These are phyloP conservation scores for Hassar affinis DNA, from an alignment of 2,113 vertebrate genomes.

Conservation along the genomic window DNA sequence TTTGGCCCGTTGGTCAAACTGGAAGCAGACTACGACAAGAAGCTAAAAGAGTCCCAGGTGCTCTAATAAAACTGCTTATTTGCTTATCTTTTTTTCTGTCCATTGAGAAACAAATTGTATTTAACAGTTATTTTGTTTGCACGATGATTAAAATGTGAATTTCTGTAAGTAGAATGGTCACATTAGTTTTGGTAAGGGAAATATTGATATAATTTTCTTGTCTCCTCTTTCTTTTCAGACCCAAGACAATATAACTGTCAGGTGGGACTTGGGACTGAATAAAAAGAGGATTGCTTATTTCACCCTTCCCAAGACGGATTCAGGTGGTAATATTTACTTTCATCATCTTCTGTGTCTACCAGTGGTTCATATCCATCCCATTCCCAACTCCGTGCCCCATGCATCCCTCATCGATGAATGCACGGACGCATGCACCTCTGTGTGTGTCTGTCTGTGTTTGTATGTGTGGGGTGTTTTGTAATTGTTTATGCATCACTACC, in stretches of 20 bases:
- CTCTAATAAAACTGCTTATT: not conserved
- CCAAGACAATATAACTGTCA: constrained; percentile 98
- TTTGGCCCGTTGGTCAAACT: constrained; percentile 97
- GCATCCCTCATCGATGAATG: constrained; percentile 55
- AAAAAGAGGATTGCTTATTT: constrained; percentile 99
- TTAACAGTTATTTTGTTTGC: not conserved
- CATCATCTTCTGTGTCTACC: constrained; percentile 52
- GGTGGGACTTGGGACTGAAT: constrained; percentile 99
- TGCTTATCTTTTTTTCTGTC: not conserved
- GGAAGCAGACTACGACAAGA: constrained; percentile 98
- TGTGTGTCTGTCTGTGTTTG: constrained; percentile 47
- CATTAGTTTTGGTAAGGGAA: not conserved
- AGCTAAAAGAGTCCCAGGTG: constrained; percentile 99
- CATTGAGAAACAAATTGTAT: not conserved
- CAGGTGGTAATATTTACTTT: constrained; percentile 80
- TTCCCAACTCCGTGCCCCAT: constrained; percentile 50
- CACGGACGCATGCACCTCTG: constrained; percentile 42
- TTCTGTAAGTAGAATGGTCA: not conserved
- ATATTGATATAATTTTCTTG: not conserved
- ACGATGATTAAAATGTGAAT: not conserved
- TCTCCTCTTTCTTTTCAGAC: constrained; percentile 72
- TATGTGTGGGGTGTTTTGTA: constrained; percentile 31
- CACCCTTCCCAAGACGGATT: constrained; percentile 98
- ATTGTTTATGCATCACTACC: constrained; percentile 29
- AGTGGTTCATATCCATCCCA: constrained; percentile 55